Base-by-base conservation (phyloP, 2,113 vertebrate genomes). In the Hoplias malabaricus region DNA sequence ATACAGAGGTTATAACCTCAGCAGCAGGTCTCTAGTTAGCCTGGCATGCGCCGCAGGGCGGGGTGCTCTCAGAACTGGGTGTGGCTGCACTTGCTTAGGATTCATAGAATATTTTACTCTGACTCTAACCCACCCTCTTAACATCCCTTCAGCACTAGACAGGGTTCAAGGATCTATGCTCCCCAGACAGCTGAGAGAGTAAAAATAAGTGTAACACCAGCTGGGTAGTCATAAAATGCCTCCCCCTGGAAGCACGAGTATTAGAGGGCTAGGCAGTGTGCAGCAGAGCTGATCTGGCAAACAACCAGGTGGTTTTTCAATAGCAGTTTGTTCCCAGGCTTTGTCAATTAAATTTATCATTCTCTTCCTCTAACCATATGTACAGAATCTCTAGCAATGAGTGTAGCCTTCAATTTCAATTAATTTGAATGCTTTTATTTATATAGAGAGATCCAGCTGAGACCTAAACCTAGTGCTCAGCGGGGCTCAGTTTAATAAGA, bases 141-240 rank as follows among this genome's bases (percentile, higher is more conserved):
- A 63, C 31, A 42, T 54, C 73, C 27, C 27, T 46, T 48, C 69
- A 59, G 57, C 50, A 53, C 68, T 66, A 77, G 66, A 80, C 38
- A 65, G 43, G 61, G 40, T 76, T 63, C 65, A 73, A 71, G 69
- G 62, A 36, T 67, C 61, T 31, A 43, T 62, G 16, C 27, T 69
- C 72, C 25, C 38, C 48, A 59, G 80, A 82, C 91, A 92, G 90
- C 92, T 91, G 89, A 83, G 84, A 82, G 62, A 84, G 86, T 89
- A 88, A 84, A 92, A 92, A 92, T 88, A 90, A 89, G 46, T 83
- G 75, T 38, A 36, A 72, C 61, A 81, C 73, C 83, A 85, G 77
- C 81, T 81, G 81, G 69, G 70, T 59, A 69, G 57, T 46, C 25
- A 21, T 71, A 46, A 76, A 83, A 78, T 66, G 21, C 70, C 23